Percentiles rank a stretch among this genome's conserved stretches.
Conservation (phyloP, 2,888 invertebrate genomes). For the Mycogona germanica region DNA sequence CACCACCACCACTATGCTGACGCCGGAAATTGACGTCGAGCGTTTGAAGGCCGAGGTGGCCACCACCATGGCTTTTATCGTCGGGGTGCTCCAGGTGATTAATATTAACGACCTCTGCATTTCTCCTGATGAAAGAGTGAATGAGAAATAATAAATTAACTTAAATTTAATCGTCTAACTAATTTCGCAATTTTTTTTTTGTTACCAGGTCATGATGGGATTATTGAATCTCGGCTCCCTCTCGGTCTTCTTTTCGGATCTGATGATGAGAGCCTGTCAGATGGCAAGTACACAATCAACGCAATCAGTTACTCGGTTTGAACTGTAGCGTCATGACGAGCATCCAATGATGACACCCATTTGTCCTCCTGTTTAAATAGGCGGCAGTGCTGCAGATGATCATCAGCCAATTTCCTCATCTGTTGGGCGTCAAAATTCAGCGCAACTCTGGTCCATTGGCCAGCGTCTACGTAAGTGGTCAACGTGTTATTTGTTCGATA, state of each 20-base stretch:
- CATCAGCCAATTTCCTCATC: conserved; percentile 7
- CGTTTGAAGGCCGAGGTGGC: conserved; percentile 11
- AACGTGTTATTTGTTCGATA: too few relatives aligned
- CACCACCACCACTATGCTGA: neutral
- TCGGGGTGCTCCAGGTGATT: conserved; percentile 13
- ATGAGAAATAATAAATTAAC: neutral
- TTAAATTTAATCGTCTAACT: neutral
- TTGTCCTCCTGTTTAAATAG: too few relatives aligned
- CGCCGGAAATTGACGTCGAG: conserved; percentile 6
- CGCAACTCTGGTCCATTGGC: conserved; percentile 1
- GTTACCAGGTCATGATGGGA: conserved; percentile 9
- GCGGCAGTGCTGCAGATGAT: conserved; percentile 15
- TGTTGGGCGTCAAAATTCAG: conserved; percentile 8
- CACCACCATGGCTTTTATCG: conserved; percentile 15
- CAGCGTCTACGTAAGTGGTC: conserved; percentile 8
- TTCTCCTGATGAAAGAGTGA: neutral
- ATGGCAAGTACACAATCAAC: too few relatives aligned
- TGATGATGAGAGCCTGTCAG: conserved; percentile 15
- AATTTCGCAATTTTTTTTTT: neutral
- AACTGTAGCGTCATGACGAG: too few relatives aligned
- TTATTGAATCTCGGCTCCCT: conserved; percentile 8
- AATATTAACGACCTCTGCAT: neutral
- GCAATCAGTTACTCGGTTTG: too few relatives aligned
- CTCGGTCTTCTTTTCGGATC: conserved; percentile 11
- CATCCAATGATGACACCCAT: too few relatives aligned